Evolutionary conservation across 2,113 vertebrate genomes (phyloP).

Genomic region (Forbesichthys agassizii): DNA sequence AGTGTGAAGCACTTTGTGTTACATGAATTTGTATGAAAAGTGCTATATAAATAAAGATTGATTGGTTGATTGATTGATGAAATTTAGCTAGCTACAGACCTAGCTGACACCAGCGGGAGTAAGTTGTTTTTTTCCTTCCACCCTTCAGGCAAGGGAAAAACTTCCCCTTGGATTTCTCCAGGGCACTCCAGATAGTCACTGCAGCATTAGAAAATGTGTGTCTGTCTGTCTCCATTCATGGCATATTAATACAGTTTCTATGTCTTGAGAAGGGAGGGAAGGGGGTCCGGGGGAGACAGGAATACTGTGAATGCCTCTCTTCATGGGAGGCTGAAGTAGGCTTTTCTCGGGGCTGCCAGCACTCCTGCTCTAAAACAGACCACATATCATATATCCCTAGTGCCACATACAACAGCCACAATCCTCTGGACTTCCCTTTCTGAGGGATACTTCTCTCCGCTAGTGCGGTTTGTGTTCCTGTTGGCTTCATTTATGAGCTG

Average conservation of each 20-base stretch:
- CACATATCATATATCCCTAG: conserved; percentile 70
- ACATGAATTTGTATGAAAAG: no score
- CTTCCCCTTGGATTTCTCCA: conserved; percentile 49
- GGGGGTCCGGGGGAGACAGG: conserved; percentile 46
- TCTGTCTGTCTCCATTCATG: conserved; percentile 75
- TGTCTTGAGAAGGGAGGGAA: conserved; percentile 45
- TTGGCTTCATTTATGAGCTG: conserved; percentile 61
- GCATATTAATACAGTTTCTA: conserved; percentile 77
- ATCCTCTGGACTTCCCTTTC: conserved; percentile 71
- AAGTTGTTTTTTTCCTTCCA: conserved; percentile 21
- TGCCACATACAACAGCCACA: conserved; percentile 71
- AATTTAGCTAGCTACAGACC: conserved; percentile 17
- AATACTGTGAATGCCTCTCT: conserved; percentile 74
- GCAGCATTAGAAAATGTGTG: conserved; percentile 63
- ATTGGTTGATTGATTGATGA: no score
- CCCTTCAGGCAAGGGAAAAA: conserved; percentile 40
- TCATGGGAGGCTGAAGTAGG: conserved; percentile 60
- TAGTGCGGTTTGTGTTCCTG: conserved; percentile 62
- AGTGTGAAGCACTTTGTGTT: no score
- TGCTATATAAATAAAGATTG: no score
- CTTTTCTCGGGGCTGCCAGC: conserved; percentile 48
- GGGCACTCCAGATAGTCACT: conserved; percentile 41
- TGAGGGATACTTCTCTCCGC: conserved; percentile 63
- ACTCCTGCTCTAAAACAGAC: conserved; percentile 62
- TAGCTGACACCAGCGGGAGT: conserved; percentile 26